Evolutionary conservation across 2,888 invertebrate genomes (phyloP).

Genomic region (Drosophila nr. perissopoda): DNA sequence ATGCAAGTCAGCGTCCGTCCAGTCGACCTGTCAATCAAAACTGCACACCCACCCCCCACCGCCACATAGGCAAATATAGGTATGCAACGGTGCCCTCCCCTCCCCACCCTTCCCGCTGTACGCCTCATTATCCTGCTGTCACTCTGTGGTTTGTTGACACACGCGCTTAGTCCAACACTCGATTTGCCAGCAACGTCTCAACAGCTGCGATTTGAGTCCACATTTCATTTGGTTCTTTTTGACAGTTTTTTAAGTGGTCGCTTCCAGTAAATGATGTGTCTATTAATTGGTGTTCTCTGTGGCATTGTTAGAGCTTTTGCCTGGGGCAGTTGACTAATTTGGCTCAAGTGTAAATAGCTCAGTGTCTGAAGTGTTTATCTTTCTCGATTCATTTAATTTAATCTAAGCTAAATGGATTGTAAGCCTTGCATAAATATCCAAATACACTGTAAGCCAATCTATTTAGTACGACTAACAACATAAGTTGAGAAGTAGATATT

Average conservation of each 20-base stretch:
- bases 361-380: not conserved
- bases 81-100: not conserved
- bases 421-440: not conserved
- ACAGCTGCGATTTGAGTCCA: conserved; percentile 32
- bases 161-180: conserved; percentile 39
- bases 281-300: conserved; percentile 53
- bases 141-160: conserved; percentile 75
- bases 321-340: conserved; percentile 37
- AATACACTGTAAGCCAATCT: not conserved
- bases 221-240: conserved; percentile 30
- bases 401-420: not conserved
- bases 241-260: conserved; percentile 41
- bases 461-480: not conserved
- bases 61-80: conserved; percentile 6
- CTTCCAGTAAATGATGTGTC: conserved; percentile 15
- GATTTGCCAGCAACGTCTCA: conserved; percentile 6
- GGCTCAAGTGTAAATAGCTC: conserved; percentile 29
- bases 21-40: conserved; percentile 84
- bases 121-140: conserved; percentile 65
- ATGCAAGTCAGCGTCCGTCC: conserved; percentile 84
- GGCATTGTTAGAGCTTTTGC: conserved; percentile 12
- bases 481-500: not conserved
- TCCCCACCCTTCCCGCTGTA: conserved; percentile 1
- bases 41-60: conserved; percentile 36
- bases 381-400: not conserved